Evolutionary conservation across 1,140 invertebrate genomes (phyloP).

Genomic region (Melipona quadrifasciata): DNA sequence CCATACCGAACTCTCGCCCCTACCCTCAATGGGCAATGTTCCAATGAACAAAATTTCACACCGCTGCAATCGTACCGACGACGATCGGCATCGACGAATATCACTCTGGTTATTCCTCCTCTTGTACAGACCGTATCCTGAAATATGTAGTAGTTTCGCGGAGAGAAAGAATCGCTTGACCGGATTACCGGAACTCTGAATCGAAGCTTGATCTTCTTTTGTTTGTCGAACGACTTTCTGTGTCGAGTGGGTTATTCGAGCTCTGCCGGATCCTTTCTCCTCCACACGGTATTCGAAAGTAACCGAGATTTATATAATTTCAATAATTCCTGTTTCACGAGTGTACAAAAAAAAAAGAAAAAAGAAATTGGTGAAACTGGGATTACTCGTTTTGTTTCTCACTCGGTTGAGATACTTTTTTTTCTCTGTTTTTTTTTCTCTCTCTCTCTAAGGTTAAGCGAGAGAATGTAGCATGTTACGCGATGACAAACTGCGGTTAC

Average conservation of each 20-base stretch:
- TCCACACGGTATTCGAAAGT: not conserved
- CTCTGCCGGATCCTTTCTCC: not conserved
- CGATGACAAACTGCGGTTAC: not conserved
- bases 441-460: no score
- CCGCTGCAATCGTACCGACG: no score
- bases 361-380: no score
- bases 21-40: not conserved
- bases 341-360: no score
- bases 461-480: not conserved
- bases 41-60: not conserved
- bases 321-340: not conserved
- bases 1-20: not conserved
- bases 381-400: not conserved
- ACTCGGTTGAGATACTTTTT: not conserved
- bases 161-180: conserved; percentile 6
- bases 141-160: not conserved
- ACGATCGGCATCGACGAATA: not conserved
- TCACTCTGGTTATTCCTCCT: not conserved
- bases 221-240: conserved; percentile 7
- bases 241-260: not conserved
- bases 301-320: not conserved
- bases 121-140: not conserved
- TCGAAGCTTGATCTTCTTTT: not conserved
- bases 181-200: conserved; percentile 10
- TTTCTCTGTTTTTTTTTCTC: no score